A percentile compares a stretch with the other conserved stretches of the same genome.
Evolutionary conservation across 2,888 invertebrate species (phyloP).

Genomic region (Drosophila yooni): DNA sequence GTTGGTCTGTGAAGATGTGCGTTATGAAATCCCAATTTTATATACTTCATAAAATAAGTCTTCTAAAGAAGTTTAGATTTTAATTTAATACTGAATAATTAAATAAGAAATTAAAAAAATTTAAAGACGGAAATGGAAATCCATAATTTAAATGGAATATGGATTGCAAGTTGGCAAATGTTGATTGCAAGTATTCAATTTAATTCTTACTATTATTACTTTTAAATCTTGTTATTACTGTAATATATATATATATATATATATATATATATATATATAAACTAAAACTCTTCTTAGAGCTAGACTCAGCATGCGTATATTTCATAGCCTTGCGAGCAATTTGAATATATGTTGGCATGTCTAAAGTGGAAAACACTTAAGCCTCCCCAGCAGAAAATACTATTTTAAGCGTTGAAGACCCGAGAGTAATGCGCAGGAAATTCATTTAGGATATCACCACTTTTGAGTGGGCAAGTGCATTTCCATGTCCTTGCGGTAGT

Average conservation of each 20-base stretch:
- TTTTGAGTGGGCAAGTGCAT: slow-evolving; percentile 42
- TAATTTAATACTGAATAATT: neutral
- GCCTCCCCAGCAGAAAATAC: slow-evolving; percentile 1
- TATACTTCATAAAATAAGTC: neutral
- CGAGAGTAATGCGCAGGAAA: slow-evolving; percentile 11
- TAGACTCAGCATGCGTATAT: neutral
- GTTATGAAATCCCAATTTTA: neutral
- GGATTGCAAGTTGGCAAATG: neutral
- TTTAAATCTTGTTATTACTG: fast-evolving
- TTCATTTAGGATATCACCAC: slow-evolving; percentile 33
- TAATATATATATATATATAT: too few relatives aligned
- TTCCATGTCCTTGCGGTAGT: slow-evolving; percentile 38
- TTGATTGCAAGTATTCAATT: neutral
- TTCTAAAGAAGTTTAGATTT: neutral
- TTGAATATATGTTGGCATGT: slow-evolving; percentile 1
- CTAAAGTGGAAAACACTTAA: slow-evolving; percentile 7
- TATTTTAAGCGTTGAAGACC: neutral
- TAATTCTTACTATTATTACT: neutral
- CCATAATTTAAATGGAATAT: neutral
- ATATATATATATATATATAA: too few relatives aligned
- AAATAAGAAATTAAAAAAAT: too few relatives aligned
- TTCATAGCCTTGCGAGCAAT: neutral
- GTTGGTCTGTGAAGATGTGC: neutral
- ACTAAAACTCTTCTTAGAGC: neutral
- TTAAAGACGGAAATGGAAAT: neutral